Base-by-base conservation (phyloP, 2,113 vertebrate genomes). In the Phoenicopterus ruber region DNA sequence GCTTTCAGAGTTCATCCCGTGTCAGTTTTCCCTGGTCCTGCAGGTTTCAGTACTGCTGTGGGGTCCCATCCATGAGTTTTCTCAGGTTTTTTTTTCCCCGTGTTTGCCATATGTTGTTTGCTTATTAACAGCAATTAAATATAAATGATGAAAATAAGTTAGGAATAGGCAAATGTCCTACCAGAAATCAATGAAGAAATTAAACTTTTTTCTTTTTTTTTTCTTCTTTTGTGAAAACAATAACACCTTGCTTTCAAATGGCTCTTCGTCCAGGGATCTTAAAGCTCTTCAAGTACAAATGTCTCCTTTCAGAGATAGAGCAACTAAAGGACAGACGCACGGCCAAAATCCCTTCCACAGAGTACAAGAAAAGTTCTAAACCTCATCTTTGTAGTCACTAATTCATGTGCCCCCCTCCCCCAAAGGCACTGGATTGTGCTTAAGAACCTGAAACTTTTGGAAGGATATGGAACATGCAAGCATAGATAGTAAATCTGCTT, bases 1-100 rank as follows among this genome's bases (percentile, higher is more conserved):
- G 3, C 31, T 85, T 47, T 14, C 32, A 34, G 36, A 76, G 12
- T 87, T 79, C 44, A 40, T 61, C 26, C 22, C 3, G 0, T 31
- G 6, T 25, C 36, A 63, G 7, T 40, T 88, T 86, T 91, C 13
- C 32, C 44, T 42, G 7, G 20, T 81, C 5, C 42, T 84, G 24
- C 11, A 57, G 26, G 62, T 70, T 89, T 93, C 38, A 84, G 44
- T 34, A 62, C 4, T n/a, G 18, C 13, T 34, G 57, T 59, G 8
- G 18, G 17, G 6, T 76, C n/a, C 25, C 20, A 50, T 61, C 28
- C 34, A 3, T 14, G 19, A 31, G 8, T 71, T 84, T 6, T 28
- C 22, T 70, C 8, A 8, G 4, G 0, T 17, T 5, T 26, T 25
- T 40, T 91, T 74, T 80, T 2, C 25, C 7, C 6, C 4, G 0